phyloP scores from a whole-genome alignment of 2,113 vertebrate species.

The Barnardius zonarius region DNA sequence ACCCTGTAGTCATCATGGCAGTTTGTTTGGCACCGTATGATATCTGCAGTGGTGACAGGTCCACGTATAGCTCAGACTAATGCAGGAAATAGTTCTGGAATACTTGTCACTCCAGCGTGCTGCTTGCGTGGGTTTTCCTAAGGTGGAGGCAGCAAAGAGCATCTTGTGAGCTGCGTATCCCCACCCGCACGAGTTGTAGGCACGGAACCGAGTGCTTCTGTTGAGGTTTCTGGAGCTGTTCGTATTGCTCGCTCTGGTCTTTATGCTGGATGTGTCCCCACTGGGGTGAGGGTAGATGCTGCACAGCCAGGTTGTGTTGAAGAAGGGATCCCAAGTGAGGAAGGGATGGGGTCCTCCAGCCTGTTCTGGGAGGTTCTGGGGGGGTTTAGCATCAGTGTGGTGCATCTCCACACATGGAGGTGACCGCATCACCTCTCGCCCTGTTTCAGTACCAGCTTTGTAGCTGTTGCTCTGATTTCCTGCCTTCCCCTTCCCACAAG shows the following conservation, averaged over 20 bases:
- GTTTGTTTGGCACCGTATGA: background rate
- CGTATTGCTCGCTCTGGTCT: background rate
- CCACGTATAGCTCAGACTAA: background rate
- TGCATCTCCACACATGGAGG: background rate
- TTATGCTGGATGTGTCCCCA: background rate
- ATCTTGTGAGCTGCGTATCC: background rate
- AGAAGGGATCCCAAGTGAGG: background rate
- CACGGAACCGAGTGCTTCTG: background rate
- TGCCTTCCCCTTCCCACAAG: background rate
- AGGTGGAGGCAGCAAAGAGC: conserved; percentile 6
- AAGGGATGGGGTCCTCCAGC: background rate
- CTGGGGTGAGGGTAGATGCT: background rate
- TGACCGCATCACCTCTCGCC: background rate
- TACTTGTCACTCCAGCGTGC: background rate
- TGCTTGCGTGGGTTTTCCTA: conserved; percentile 14
- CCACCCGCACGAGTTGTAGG: background rate
- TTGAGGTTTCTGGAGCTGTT: background rate
- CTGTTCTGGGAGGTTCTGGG: background rate
- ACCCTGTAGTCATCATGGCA: background rate
- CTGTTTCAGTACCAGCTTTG: background rate
- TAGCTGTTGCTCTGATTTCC: background rate
- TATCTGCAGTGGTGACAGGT: conserved; percentile 23
- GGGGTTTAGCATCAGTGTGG: background rate
- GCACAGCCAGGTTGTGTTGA: background rate
- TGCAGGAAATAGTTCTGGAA: conserved; percentile 46